Evolutionary conservation across 2,113 vertebrate species (phyloP).

Genomic region (Campylomormyrus tamandua): DNA sequence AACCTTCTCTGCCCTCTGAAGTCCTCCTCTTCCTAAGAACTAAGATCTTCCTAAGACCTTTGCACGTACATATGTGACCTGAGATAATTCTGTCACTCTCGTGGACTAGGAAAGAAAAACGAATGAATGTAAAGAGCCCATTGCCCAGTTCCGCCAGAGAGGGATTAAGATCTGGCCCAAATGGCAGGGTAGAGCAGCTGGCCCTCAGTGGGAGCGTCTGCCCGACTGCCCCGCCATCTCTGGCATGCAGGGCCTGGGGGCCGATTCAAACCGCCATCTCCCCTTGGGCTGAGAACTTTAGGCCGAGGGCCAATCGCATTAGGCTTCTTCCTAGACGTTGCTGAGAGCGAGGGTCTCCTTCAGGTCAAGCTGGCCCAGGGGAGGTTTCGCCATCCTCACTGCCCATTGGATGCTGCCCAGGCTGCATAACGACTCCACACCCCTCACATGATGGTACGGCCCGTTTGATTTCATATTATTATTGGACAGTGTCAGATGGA

Average conservation of each 20-base stretch:
- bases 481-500: neutral
- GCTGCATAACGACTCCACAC: neutral
- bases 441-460: neutral
- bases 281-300: slow-evolving; percentile 11
- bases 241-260: neutral
- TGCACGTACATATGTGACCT: neutral
- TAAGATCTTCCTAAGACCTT: neutral
- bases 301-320: slow-evolving; percentile 13
- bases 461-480: neutral
- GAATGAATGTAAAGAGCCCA: neutral
- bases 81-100: neutral
- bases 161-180: slow-evolving; percentile 1
- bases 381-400: neutral
- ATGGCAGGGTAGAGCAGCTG: neutral
- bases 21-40: neutral
- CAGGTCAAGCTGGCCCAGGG: neutral
- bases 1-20: neutral
- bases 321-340: slow-evolving; percentile 1
- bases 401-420: neutral
- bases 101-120: neutral
- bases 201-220: slow-evolving; percentile 15
- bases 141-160: neutral
- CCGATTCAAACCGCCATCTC: slow-evolving; percentile 21
- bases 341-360: neutral
- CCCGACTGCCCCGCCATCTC: neutral